phyloP scores from a whole-genome alignment of 2,797 vertebrate species.

The Bradypus variegatus region DNA sequence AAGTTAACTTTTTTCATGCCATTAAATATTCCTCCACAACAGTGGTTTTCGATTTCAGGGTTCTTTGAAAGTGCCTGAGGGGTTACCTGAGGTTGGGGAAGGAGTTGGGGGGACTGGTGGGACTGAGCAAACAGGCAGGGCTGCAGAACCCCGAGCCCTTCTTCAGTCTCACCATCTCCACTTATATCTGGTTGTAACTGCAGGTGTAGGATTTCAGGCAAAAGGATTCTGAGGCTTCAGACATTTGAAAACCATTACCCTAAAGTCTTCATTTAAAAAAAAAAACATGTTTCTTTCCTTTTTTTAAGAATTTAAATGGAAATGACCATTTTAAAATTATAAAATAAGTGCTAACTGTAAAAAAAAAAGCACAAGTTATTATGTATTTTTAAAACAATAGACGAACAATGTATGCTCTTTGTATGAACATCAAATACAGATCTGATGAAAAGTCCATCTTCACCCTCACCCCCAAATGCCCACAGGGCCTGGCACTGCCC shows the following conservation, averaged over 20 bases:
- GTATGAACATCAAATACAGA: not conserved
- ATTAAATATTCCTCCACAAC: not conserved
- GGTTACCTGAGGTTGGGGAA: not conserved
- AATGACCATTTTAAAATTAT: not conserved
- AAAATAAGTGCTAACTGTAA: not conserved
- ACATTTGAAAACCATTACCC: not conserved
- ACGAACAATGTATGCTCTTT: not conserved
- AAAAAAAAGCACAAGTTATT: not conserved
- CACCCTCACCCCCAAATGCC: not conserved
- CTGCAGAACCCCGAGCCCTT: not conserved
- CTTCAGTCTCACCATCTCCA: not conserved
- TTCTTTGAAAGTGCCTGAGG: not conserved
- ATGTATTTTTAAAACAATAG: not conserved
- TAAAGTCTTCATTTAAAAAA: not conserved
- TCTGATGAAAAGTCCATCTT: not conserved
- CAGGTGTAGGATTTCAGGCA: not conserved
- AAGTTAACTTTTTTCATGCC: not conserved
- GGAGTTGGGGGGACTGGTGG: fast-evolving
- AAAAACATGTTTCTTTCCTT: not conserved
- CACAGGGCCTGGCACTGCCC: not conserved
- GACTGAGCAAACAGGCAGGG: not conserved
- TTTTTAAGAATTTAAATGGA: not conserved
- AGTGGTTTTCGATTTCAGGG: not conserved
- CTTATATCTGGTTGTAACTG: not conserved
- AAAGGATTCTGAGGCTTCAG: not conserved